Conservation (phyloP, 1,140 invertebrate genomes). For the Paraescarpia echinospica region DNA sequence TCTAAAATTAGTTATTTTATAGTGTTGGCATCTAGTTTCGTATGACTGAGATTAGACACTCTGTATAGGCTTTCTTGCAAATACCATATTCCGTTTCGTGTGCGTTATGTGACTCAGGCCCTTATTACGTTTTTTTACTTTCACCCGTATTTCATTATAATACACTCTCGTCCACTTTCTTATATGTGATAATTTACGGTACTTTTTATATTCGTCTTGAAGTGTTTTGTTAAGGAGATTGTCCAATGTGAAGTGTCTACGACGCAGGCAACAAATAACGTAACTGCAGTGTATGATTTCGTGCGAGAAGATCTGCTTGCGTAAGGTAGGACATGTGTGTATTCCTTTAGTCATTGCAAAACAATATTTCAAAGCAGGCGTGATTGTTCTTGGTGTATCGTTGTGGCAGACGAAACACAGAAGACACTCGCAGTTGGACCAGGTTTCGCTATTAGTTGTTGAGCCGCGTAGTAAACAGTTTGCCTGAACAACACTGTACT, state of each 20-base stretch:
- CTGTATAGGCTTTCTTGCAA: no score
- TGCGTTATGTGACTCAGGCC: background rate
- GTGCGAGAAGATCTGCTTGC: background rate
- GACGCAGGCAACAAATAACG: background rate
- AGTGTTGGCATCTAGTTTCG: no score
- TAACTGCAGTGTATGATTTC: background rate
- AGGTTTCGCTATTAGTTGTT: background rate
- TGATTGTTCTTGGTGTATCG: background rate
- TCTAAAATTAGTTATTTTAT: no score
- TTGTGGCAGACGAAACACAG: background rate
- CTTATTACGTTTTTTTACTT: background rate
- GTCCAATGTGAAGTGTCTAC: background rate
- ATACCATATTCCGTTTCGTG: no score
- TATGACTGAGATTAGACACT: no score
- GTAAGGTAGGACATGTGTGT: background rate
- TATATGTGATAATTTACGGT: background rate
- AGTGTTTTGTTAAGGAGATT: background rate
- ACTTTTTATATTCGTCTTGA: background rate
- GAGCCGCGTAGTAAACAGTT: background rate
- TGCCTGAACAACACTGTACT: no score
- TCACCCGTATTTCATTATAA: background rate
- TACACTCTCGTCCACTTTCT: background rate
- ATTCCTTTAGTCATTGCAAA: background rate
- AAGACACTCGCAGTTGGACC: background rate
- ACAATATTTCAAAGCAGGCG: background rate